Evolutionary conservation across 2,888 invertebrate species (phyloP), one percentile per base, ranked within the genome.

Genomic region (Lypha dubia): DNA sequence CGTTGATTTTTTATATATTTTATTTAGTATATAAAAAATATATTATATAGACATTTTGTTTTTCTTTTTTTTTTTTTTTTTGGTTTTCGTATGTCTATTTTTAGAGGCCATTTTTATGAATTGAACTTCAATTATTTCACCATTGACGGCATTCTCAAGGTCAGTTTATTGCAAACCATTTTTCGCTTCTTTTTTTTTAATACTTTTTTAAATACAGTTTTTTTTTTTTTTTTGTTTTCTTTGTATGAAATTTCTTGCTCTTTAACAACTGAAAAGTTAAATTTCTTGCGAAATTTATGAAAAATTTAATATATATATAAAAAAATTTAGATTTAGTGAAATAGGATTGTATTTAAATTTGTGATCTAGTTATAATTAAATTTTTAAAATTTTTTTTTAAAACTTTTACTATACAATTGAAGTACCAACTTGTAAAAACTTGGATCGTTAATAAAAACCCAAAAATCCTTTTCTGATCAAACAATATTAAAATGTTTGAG

Each of bases 121-220:
- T 84, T 84, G 84, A 81, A 81, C 81, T 77, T 81, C 81, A 84
- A 81, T 81, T 74, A 77, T 84, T 84, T 84, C 17, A 65, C 77
- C 70, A 84, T 81, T 84, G 84, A 81, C 77, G 81, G 81, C 77
- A 79, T 53, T 83, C 70, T 81, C 84, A 84, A 84, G 84, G 84
- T 84, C 84, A 81, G 51, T 81, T 68, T 38, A 63, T 68, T 28
- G 56, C 46, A 32, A 53, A 53, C 58, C 41, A 62, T 62, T 7
- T 20, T 58, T 35, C n/a, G 28, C 3, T 28, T 28, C 28, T 28
- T 28, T 28, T 28, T 28, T 28, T 44, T 7, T n/a, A 65, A 32
- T 22, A 32, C 63, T 41, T 63, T 63, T 28, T n/a, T 3, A 53
- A 24, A n/a, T n/a, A n/a, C n/a, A n/a, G n/a, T n/a, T n/a, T n/a